Evolutionary conservation across 1,140 invertebrate genomes (phyloP).

Genomic region (Lerema accius): DNA sequence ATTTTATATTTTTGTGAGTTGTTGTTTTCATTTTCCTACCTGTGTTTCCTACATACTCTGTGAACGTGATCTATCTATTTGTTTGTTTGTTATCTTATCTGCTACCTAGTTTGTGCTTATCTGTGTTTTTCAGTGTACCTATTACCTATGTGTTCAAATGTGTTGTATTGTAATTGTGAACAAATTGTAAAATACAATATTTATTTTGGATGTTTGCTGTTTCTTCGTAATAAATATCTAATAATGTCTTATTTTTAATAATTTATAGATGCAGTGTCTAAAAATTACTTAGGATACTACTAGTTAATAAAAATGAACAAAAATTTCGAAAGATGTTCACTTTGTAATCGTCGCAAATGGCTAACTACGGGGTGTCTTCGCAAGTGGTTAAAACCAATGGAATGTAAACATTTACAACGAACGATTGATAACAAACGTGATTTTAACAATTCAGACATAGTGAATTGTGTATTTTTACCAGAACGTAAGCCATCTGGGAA

Average conservation of each 20-base stretch:
- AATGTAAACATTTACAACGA: conserved; percentile 79
- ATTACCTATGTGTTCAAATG: no score
- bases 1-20: no score
- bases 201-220: no score
- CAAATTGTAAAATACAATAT: no score
- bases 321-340: conserved; percentile 74
- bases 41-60: no score
- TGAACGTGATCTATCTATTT: no score
- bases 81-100: no score
- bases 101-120: no score
- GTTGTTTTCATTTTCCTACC: no score
- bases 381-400: conserved; percentile 77
- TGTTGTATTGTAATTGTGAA: no score
- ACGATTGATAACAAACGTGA: conserved; percentile 75
- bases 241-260: background rate
- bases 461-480: conserved; percentile 67
- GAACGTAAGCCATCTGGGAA: conserved; percentile 62
- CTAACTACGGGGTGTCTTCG: conserved; percentile 72
- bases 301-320: conserved; percentile 62
- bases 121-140: no score
- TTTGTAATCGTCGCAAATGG: conserved; percentile 77
- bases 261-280: background rate
- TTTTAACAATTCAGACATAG: conserved; percentile 69
- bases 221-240: no score
- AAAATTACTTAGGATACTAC: background rate